Percentiles rank a stretch among this genome's conserved stretches.
phyloP scores from a whole-genome alignment of 1,140 invertebrate species.

The Fragariocoptes setiger region DNA sequence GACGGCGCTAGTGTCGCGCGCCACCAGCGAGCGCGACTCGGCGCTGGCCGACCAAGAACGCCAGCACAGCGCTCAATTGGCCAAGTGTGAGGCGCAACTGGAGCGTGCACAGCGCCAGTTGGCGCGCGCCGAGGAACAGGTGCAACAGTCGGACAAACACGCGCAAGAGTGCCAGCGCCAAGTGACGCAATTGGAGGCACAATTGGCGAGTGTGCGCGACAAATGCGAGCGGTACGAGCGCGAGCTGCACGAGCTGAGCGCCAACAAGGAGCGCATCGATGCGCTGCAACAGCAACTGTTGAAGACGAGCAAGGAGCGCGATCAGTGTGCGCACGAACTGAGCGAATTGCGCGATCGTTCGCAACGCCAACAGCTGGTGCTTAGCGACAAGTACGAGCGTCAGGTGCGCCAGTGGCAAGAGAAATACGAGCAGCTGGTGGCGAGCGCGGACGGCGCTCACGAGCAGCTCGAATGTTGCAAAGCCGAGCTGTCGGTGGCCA shows the following conservation, averaged over 20 bases:
- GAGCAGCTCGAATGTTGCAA: conserved; percentile 56
- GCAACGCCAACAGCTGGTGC: background rate
- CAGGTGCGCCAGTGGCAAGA: conserved; percentile 56
- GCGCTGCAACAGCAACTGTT: conserved; percentile 55
- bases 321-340: conserved; percentile 28
- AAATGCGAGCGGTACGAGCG: conserved; percentile 40
- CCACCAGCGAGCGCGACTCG: conserved; percentile 57
- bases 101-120: conserved; percentile 59
- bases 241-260: conserved; percentile 35
- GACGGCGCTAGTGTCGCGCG: conserved; percentile 20
- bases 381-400: conserved; percentile 18
- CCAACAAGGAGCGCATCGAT: conserved; percentile 23
- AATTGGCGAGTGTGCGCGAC: conserved; percentile 44
- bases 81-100: conserved; percentile 58
- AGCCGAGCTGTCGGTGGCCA: conserved; percentile 61
- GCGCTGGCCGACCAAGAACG: conserved; percentile 45
- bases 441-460: conserved; percentile 37
- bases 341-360: conserved; percentile 26
- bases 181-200: conserved; percentile 42
- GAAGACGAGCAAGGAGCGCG: conserved; percentile 24
- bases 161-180: conserved; percentile 53
- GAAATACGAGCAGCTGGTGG: conserved; percentile 50
- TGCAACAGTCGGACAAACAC: conserved; percentile 62
- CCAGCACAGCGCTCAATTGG: no score
- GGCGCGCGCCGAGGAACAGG: conserved; percentile 52